phyloP scores from a whole-genome alignment of 2,888 invertebrate genomes.

The Diplazon laetatorius region DNA sequence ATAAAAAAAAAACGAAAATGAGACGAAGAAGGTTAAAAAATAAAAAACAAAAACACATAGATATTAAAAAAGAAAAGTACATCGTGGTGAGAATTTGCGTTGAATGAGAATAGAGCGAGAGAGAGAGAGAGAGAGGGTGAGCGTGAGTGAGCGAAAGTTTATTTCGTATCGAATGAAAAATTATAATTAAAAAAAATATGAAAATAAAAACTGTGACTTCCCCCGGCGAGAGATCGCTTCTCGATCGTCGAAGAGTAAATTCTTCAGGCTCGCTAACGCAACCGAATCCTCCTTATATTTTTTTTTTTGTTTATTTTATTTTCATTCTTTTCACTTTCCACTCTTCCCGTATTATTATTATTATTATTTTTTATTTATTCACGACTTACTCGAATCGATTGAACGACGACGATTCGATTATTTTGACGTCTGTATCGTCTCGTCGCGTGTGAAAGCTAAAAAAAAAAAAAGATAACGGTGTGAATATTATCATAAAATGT shows the following conservation, averaged over 20 bases:
- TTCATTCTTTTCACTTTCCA: constrained; percentile 18
- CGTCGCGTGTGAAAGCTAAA: constrained; percentile 7
- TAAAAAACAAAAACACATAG: constrained; percentile 16
- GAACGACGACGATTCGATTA: constrained; percentile 4
- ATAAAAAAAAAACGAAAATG: constrained; percentile 28
- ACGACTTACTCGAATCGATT: constrained; percentile 18
- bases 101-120: constrained; percentile 37
- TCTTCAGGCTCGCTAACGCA: constrained; percentile 23
- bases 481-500: constrained; percentile 21
- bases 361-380: constrained; percentile 37
- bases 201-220: constrained; percentile 42
- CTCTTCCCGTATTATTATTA: constrained; percentile 9
- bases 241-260: constrained; percentile 15
- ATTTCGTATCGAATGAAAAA: constrained; percentile 57
- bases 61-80: constrained; percentile 26
- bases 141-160: constrained; percentile 36
- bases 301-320: constrained; percentile 24
- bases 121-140: constrained; percentile 34
- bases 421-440: background rate
- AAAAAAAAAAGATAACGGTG: too few species aligned
- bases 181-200: too few species aligned
- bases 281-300: constrained; percentile 12
- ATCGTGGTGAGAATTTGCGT: constrained; percentile 36
- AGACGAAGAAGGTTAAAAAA: constrained; percentile 28
- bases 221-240: constrained; percentile 13